phyloP scores from a whole-genome alignment of 2,113 vertebrate species.

The Tetrao urogallus region DNA sequence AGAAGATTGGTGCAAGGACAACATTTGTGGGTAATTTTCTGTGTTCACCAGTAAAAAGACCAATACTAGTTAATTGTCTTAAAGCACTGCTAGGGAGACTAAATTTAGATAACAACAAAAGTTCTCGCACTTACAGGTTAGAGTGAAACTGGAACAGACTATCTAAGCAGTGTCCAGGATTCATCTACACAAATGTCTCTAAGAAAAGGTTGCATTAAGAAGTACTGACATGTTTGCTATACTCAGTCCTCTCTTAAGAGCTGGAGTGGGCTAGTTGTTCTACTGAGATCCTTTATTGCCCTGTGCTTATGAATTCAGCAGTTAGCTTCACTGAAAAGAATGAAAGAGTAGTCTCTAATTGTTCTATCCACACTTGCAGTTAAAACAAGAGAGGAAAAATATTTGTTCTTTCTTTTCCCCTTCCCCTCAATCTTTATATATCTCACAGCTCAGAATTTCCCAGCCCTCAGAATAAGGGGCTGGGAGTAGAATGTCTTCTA shows the following conservation, averaged over 20 bases:
- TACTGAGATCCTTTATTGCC: background rate
- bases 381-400: background rate
- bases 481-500: background rate
- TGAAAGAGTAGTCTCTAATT: background rate
- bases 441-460: background rate
- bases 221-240: background rate
- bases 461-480: background rate
- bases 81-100: constrained; percentile 30
- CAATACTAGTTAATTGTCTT: constrained; percentile 5
- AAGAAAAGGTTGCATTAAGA: background rate
- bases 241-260: background rate
- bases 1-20: constrained; percentile 2
- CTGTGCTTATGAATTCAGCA: background rate
- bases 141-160: constrained; percentile 3
- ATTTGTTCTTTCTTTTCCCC: background rate
- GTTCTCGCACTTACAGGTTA: constrained; percentile 9
- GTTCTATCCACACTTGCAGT: constrained; percentile 6
- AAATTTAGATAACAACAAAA: constrained; percentile 3
- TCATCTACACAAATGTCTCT: background rate
- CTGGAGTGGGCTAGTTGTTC: background rate
- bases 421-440: accelerated
- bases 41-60: constrained; percentile 7
- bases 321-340: background rate
- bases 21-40: background rate
- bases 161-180: constrained; percentile 11